Evolutionary conservation across 1,140 invertebrate species (phyloP), one percentile per base, ranked within the genome.

Genomic region (Anthonomus grandis): DNA sequence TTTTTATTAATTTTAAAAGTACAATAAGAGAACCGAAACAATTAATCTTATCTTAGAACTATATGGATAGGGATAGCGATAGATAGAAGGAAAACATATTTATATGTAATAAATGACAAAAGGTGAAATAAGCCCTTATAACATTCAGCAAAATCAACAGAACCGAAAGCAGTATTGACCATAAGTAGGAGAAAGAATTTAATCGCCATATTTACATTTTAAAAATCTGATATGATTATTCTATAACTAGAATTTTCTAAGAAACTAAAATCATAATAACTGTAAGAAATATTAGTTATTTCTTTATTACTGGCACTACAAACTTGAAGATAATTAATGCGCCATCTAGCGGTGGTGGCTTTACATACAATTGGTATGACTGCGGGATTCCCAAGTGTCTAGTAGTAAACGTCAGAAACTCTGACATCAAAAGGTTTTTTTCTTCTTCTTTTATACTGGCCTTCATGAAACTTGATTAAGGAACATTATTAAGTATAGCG

Each of bases 111-210:
- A 41, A 41, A 17, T 34, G 31, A 34, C 13, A 12, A 17, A 41
- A n/a, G 10, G 8, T 24, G 15, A 45, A 48, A 9, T 37, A 34
- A n/a, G 15, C n/a, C 15, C 18, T 22, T 9, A 45, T 2, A 22
- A 47, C 13, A 6, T 13, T 38, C 13, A 15, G 3, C 12, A 47
- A 22, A 47, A 23, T 47, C 13, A 56, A 15, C 2, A 3, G 24
- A 51, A 66, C n/a, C n/a, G n/a, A n/a, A n/a, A n/a, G n/a, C n/a
- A 64, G 53, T 71, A 71, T 71, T 71, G 69, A 71, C 69, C 64
- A 64, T 59, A 71, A 70, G 69, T 71, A 71, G 69, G 68, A 71
- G 70, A 67, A 64, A 69, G 65, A 55, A 59, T 34, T 27, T 34
- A 41, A 39, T 36, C 18, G 41, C 5, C 22, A 34, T 64, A 62